phyloP scores from a whole-genome alignment of 2,113 vertebrate genomes.

The Chinchilla lanigera region DNA sequence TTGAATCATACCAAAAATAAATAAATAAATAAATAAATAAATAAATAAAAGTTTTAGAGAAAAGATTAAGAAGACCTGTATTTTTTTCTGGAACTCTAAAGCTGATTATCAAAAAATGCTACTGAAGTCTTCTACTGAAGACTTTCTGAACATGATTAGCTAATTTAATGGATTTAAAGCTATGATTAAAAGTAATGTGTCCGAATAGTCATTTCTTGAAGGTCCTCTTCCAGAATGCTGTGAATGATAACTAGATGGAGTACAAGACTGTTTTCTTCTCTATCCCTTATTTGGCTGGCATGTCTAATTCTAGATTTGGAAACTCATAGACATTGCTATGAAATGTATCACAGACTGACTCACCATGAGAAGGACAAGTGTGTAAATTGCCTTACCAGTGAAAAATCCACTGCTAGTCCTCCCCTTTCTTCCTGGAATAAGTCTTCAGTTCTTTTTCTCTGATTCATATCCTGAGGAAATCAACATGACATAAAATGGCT shows the following conservation, averaged over 20 bases:
- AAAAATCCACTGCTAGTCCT: constrained; percentile 76
- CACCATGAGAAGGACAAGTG: constrained; percentile 82
- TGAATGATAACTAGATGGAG: constrained; percentile 60
- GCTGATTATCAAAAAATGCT: not conserved
- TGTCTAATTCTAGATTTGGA: constrained; percentile 61
- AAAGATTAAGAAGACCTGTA: not conserved
- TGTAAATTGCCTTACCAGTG: constrained; percentile 85
- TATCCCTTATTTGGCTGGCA: constrained; percentile 69
- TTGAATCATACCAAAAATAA: not conserved
- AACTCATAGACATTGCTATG: constrained; percentile 83
- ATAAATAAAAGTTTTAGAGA: not conserved
- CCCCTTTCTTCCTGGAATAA: constrained; percentile 80
- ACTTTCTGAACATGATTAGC: constrained; percentile 25
- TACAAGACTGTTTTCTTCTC: constrained; percentile 29
- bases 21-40: too few species aligned
- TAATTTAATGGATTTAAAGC: constrained; percentile 52
- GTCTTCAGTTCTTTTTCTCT: constrained; percentile 82
- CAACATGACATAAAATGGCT: constrained; percentile 76
- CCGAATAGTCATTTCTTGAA: constrained; percentile 14
- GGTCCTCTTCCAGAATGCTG: constrained; percentile 18
- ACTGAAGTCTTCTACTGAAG: not conserved
- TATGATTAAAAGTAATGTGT: not conserved
- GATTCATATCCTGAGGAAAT: constrained; percentile 89
- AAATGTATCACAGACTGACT: constrained; percentile 84
- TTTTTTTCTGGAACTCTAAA: not conserved